Conservation (phyloP, 2,888 invertebrate genomes). For the Ecdyonurus torrentis region DNA sequence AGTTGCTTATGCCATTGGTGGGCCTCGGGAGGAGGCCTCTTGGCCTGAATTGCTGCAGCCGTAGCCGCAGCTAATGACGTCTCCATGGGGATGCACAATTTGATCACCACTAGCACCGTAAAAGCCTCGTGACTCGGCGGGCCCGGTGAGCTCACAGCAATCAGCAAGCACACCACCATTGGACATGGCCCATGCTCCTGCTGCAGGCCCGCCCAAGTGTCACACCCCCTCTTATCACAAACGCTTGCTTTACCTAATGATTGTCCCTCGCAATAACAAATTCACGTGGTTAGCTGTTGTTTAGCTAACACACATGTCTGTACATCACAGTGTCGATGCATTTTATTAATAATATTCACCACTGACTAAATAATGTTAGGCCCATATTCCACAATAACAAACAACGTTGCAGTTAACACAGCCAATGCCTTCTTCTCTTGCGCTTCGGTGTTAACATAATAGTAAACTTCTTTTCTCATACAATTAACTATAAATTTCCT, state of each 20-base stretch:
- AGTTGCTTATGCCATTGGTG: conserved; percentile 61
- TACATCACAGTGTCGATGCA: neutral
- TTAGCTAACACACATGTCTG: neutral
- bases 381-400: neutral
- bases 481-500: neutral
- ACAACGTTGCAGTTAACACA: neutral
- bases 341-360: neutral
- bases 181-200: conserved; percentile 3
- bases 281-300: neutral
- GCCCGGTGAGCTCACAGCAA: neutral
- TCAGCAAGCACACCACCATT: conserved; percentile 1
- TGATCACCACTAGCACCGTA: neutral
- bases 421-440: neutral
- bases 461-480: neutral
- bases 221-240: no score
- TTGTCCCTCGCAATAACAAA: neutral
- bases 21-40: conserved; percentile 27
- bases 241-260: no score
- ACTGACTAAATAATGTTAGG: neutral
- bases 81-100: no score
- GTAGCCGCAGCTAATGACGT: conserved; percentile 15
- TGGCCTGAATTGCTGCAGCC: conserved; percentile 22
- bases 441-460: neutral
- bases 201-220: neutral
- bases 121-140: neutral